A percentile compares a stretch with the other conserved stretches of the same genome.
phyloP scores from a whole-genome alignment of 2,113 vertebrate genomes.

The Rhadina sibilatrix region DNA sequence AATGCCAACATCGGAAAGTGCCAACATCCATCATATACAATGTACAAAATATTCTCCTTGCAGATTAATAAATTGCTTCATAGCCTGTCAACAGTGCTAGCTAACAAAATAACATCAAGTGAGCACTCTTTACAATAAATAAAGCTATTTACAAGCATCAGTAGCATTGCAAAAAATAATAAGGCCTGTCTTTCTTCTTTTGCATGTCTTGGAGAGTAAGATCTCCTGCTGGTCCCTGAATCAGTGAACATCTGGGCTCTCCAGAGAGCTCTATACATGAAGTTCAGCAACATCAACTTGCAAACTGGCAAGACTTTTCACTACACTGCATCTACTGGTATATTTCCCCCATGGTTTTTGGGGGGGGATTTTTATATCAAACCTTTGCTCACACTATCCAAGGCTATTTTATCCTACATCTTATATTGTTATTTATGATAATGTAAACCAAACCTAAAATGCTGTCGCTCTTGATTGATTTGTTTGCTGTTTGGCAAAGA shows the following conservation, averaged over 20 bases:
- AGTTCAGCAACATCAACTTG: not conserved
- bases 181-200: not conserved
- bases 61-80: not conserved
- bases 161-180: not conserved
- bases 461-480: not conserved
- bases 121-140: not conserved
- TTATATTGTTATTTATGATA: not conserved
- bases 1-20: not conserved
- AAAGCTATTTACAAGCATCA: not conserved
- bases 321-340: not conserved
- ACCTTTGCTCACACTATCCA: not conserved
- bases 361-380: not conserved
- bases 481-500: not conserved
- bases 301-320: not conserved
- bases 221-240: not conserved
- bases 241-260: not conserved
- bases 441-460: not conserved
- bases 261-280: not conserved
- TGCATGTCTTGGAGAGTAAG: not conserved
- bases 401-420: not conserved
- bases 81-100: not conserved
- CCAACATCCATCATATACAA: not conserved
- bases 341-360: not conserved
- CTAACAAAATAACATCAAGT: not conserved
- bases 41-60: not conserved